Conservation (phyloP, 1,140 invertebrate genomes). For the Nomia melanderi region DNA sequence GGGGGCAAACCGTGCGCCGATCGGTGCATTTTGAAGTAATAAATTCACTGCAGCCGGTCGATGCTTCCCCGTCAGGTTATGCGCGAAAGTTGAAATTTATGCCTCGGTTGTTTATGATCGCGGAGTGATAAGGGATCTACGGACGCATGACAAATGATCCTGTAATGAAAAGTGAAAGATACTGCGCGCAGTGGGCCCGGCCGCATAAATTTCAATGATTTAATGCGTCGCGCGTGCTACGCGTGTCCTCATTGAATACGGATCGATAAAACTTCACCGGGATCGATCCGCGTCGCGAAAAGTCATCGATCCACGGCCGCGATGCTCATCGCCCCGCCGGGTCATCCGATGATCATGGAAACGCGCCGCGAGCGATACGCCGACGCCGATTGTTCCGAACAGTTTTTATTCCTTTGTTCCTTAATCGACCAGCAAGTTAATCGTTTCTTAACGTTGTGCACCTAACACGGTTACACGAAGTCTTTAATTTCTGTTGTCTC, state of each 20-base stretch:
- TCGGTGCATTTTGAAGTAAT: conserved; percentile 79
- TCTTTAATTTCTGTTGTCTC: conserved; percentile 10
- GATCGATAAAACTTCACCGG: conserved; percentile 75
- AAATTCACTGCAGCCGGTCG: conserved; percentile 76
- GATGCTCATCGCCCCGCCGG: conserved; percentile 38
- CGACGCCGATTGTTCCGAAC: too few relatives aligned
- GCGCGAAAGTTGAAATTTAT: conserved; percentile 82
- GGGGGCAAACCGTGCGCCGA: conserved; percentile 69
- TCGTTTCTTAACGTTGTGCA: background rate
- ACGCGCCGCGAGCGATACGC: background rate
- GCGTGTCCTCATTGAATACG: conserved; percentile 76
- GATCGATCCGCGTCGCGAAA: conserved; percentile 51
- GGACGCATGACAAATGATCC: conserved; percentile 81
- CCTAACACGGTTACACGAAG: background rate
- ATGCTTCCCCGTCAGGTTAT: conserved; percentile 80
- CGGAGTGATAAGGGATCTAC: conserved; percentile 81
- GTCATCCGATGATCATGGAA: background rate
- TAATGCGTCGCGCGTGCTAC: conserved; percentile 76
- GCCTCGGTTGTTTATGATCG: conserved; percentile 81
- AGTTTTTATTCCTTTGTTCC: too few relatives aligned
- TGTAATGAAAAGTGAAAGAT: conserved; percentile 82
- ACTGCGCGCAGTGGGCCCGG: conserved; percentile 72
- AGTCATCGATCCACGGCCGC: conserved; percentile 60
- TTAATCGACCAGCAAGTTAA: conserved; percentile 1
- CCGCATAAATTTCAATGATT: conserved; percentile 82